These are phyloP conservation scores for Pyrochroa serraticornis DNA, from an alignment of 2,888 invertebrate genomes.

Conservation along the genomic window DNA sequence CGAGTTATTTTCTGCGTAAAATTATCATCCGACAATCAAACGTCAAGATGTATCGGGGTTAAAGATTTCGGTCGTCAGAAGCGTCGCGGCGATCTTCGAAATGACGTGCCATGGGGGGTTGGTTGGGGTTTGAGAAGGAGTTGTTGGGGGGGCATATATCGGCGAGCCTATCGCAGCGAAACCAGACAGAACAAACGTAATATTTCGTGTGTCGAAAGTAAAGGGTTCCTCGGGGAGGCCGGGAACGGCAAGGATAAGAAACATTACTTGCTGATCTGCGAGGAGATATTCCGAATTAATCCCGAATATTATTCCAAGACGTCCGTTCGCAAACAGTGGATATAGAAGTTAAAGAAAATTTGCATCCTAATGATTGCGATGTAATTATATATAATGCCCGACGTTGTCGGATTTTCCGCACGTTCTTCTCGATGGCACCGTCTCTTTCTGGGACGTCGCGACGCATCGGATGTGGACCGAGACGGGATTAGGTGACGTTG, in stretches of 20 bases:
- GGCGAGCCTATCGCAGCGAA: constrained; percentile 24
- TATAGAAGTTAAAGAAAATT: constrained; percentile 57
- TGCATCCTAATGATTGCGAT: constrained; percentile 56
- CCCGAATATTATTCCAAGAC: constrained; percentile 57
- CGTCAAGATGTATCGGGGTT: no score
- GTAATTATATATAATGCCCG: constrained; percentile 52
- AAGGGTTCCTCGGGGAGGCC: constrained; percentile 50
- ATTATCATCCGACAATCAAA: no score
- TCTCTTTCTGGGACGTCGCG: constrained; percentile 16
- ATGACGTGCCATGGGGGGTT: no score
- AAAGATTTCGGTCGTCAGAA: no score
- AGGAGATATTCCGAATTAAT: constrained; percentile 57
- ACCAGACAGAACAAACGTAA: constrained; percentile 48
- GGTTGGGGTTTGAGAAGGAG: no score
- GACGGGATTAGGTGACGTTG: constrained; percentile 24
- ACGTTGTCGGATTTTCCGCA: constrained; percentile 23
- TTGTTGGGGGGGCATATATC: constrained; percentile 13
- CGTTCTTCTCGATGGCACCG: neutral
- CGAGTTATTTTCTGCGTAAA: no score
- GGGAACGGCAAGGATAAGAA: constrained; percentile 49
- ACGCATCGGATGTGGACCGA: constrained; percentile 18
- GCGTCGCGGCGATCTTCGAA: no score
- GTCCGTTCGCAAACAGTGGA: constrained; percentile 50
- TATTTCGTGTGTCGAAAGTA: constrained; percentile 53
- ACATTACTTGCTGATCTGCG: constrained; percentile 55